Base-by-base conservation (phyloP, 2,797 vertebrate genomes). In the Taenioides sp. region DNA sequence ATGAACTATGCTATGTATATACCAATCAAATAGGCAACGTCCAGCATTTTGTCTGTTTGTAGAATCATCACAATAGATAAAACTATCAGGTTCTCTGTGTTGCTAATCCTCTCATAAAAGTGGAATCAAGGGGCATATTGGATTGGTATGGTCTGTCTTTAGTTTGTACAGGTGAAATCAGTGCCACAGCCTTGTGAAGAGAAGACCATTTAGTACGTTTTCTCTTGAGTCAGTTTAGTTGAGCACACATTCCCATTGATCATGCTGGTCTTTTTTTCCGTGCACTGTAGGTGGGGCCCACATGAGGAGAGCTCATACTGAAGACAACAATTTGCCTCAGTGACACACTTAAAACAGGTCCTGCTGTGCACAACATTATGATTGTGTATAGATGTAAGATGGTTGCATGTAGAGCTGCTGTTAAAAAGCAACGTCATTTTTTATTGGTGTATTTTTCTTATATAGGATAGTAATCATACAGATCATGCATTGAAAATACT, bases 381-480 rank as follows among this genome's bases (percentile, higher is more conserved):
- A 43, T 84, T 82, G 75, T 63, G 74, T 71, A 49, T 34, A 62
- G 81, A 88, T 91, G 91, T 86, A 91, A 82, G 80, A 86, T 74
- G 71, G 40, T 72, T 80, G 77, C 71, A 80, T 69, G 78, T 71
- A 43, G 40, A 43, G 40, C 14, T 43, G 40, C 40, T 12, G 40
- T 43, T 43, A 12, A 43, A 40, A 7, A 43, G 0, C 40, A 0
- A 14, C 2, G 10, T 11, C 9, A 16, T 17, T 47, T 47, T 47
- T 16, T 4, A 16, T 17, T 16, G 14, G 12, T 43, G 40, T 43
- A 43, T 43, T 14, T 43, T 43, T 16, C 40, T 43, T 43, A 14
- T 34, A 34, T 9, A 34, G 12, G 14, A 43, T 14, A 14, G 12
- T 43, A 43, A 43, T 43, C 2, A 43, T 43, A 43, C 12, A 43